A percentile compares a stretch with the other conserved stretches of the same genome.
These are phyloP conservation scores for Aplocera efformata DNA, from an alignment of 2,888 invertebrate genomes.

Conservation along the genomic window DNA sequence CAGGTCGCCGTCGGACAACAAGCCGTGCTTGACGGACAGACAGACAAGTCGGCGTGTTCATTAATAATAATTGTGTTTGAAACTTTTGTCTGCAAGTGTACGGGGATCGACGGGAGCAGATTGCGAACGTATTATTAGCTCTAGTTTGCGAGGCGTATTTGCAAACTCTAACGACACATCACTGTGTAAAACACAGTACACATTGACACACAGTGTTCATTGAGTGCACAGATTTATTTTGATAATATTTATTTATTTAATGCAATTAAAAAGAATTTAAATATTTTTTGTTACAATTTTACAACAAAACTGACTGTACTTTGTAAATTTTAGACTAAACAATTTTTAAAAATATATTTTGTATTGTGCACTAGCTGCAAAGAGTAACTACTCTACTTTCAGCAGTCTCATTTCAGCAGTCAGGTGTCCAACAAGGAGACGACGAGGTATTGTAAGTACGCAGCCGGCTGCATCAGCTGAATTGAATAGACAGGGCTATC, in stretches of 20 bases:
- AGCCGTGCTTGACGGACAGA: conserved; percentile 7
- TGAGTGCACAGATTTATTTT: too few species aligned
- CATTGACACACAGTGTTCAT: too few species aligned
- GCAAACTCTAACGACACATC: background rate
- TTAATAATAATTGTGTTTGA: conserved; percentile 14
- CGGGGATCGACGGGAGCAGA: conserved; percentile 5
- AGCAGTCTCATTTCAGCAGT: too few species aligned
- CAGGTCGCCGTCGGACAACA: conserved; percentile 18
- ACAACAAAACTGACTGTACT: too few species aligned
- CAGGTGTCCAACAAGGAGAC: background rate
- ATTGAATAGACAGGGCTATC: background rate
- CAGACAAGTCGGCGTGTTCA: conserved; percentile 10
- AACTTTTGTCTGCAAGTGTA: conserved; percentile 12
- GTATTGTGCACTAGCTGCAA: too few species aligned
- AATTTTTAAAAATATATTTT: too few species aligned
- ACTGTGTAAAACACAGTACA: too few species aligned
- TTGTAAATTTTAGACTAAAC: too few species aligned
- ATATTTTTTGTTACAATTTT: too few species aligned
- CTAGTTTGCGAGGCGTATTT: conserved; percentile 3
- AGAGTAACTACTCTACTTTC: too few species aligned
- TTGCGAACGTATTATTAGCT: conserved; percentile 8
- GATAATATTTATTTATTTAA: too few species aligned
- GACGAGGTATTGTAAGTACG: background rate
- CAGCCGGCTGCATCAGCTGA: background rate
- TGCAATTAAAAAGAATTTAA: too few species aligned